Percentiles rank a stretch among this genome's conserved stretches.
phyloP scores from a whole-genome alignment of 1,140 invertebrate genomes.

The Brachionus paranguensis region DNA sequence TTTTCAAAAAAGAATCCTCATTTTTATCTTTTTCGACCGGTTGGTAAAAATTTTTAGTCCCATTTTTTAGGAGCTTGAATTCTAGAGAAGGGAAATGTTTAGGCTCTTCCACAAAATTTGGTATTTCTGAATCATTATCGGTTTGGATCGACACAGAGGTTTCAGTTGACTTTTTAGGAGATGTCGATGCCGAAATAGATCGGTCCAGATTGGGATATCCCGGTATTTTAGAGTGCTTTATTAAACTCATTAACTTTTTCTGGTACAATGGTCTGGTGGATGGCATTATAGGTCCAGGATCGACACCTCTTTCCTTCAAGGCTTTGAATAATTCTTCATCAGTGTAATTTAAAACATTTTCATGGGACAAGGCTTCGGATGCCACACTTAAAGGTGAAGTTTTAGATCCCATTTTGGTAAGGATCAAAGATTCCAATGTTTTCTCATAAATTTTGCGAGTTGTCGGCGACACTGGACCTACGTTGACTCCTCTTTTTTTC shows the following conservation, averaged over 20 bases:
- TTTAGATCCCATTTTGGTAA: not conserved
- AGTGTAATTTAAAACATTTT: not conserved
- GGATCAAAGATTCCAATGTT: not conserved
- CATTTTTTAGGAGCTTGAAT: not conserved
- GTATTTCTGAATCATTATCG: not conserved
- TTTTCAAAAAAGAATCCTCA: constrained; percentile 5
- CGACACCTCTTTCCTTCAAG: not conserved
- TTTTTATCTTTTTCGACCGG: not conserved
- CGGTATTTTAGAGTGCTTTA: not conserved
- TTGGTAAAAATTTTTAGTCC: not conserved
- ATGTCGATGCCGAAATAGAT: not conserved
- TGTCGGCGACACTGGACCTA: not conserved
- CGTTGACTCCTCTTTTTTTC: not conserved
- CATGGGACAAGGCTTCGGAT: not conserved
- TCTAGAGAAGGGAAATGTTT: not conserved
- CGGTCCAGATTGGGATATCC: not conserved
- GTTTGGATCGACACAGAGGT: not conserved
- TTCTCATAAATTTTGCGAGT: not conserved
- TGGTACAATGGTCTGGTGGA: not conserved
- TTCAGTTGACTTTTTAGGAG: not conserved
- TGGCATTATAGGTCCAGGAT: not conserved
- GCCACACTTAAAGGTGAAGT: not conserved
- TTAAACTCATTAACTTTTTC: not conserved
- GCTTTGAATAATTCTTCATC: not conserved
- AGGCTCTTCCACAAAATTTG: not conserved